phyloP scores from a whole-genome alignment of 2,797 vertebrate genomes.

The Spinibarbus caldwelli region DNA sequence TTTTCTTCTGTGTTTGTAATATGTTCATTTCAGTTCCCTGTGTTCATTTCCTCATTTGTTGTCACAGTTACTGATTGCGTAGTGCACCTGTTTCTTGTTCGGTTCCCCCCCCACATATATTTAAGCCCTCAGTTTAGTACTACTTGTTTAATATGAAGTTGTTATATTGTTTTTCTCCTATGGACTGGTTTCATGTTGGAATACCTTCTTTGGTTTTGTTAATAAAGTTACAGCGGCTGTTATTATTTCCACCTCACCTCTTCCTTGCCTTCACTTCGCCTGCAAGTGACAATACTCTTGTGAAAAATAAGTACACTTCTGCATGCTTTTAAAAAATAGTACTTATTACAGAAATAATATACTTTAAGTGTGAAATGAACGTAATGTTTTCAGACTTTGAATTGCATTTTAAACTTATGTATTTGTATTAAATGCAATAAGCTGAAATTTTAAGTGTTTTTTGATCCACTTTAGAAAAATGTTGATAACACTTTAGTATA shows the following conservation, averaged over 20 bases:
- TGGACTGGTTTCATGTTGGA: too few species aligned
- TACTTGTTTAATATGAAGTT: too few species aligned
- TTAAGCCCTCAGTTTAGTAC: neutral
- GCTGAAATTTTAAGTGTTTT: too few species aligned
- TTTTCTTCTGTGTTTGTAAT: neutral
- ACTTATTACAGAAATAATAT: neutral
- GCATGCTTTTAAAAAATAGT: neutral
- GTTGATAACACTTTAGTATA: too few species aligned
- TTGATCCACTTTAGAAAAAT: too few species aligned
- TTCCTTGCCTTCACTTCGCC: too few species aligned
- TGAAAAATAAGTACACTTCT: neutral
- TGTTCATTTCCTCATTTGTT: neutral
- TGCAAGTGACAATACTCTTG: too few species aligned
- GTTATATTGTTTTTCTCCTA: too few species aligned
- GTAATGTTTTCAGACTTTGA: neutral
- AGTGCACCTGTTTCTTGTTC: neutral
- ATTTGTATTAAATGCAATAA: neutral
- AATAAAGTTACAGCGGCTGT: too few species aligned
- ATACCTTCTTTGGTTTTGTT: too few species aligned
- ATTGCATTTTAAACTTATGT: neutral
- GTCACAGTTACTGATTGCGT: neutral
- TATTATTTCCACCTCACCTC: too few species aligned
- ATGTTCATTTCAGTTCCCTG: neutral
- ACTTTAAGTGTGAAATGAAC: neutral
- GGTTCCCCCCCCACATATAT: too few species aligned